A percentile compares a stretch with the other conserved stretches of the same genome.
Conservation (phyloP, 2,797 vertebrate species). For the Acanthiza pusilla region DNA sequence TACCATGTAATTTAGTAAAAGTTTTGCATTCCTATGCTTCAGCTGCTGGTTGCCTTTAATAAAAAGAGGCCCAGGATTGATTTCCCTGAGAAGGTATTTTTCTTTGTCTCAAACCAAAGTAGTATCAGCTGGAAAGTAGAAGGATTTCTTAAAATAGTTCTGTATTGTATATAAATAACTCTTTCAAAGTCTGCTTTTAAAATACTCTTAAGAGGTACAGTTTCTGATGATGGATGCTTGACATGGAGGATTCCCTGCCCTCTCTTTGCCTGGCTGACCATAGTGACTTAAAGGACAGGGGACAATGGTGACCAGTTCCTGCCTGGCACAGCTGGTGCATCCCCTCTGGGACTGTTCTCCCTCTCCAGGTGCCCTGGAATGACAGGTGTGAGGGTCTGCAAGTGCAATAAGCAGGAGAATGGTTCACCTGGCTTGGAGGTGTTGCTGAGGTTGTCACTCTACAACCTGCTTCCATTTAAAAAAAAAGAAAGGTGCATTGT, state of each 20-base stretch:
- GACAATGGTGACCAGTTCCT: neutral
- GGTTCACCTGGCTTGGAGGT: neutral
- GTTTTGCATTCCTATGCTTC: constrained; percentile 35
- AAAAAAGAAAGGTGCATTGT: neutral
- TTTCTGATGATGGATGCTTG: neutral
- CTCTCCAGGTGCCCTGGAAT: neutral
- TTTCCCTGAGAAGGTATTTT: constrained; percentile 43
- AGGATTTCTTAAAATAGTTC: constrained; percentile 26
- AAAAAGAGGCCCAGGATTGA: constrained; percentile 39
- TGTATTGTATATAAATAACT: neutral
- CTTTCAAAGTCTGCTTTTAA: neutral
- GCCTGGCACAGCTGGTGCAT: neutral
- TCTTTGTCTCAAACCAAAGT: constrained; percentile 46
- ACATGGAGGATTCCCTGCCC: neutral
- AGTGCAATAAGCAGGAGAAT: neutral
- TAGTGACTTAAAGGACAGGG: neutral
- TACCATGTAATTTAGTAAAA: constrained; percentile 54
- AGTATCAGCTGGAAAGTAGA: constrained; percentile 12
- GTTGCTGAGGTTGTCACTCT: neutral
- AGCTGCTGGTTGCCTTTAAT: constrained; percentile 54
- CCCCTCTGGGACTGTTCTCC: neutral
- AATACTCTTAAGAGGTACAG: neutral
- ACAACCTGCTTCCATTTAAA: neutral
- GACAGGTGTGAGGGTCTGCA: neutral
- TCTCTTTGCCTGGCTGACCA: neutral